Conservation (phyloP, 2,888 invertebrate genomes). For the Trissonchulus latispiculum region DNA sequence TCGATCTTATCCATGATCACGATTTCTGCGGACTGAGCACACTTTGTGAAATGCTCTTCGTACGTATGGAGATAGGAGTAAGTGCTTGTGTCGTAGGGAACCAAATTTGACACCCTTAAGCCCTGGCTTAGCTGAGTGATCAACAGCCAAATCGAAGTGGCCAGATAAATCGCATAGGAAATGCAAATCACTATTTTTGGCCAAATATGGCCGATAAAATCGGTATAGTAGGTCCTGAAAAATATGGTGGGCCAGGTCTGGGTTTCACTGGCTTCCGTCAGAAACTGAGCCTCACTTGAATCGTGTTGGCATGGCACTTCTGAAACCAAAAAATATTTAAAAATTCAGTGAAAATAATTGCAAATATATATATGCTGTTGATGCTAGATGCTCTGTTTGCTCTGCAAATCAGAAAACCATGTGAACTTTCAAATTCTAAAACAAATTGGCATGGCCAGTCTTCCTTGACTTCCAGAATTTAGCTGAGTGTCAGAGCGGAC, state of each 20-base stretch:
- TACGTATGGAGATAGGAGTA: conserved; percentile 79
- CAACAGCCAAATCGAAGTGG: conserved; percentile 63
- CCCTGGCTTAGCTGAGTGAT: conserved; percentile 59
- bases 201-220: background rate
- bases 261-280: no score
- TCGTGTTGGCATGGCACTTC: no score
- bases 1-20: conserved; percentile 65
- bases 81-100: conserved; percentile 76
- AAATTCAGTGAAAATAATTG: no score
- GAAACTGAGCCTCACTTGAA: no score
- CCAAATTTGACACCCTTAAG: conserved; percentile 70
- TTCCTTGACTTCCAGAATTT: no score
- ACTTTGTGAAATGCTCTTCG: conserved; percentile 62
- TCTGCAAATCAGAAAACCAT: no score
- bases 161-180: conserved; percentile 63
- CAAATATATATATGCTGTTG: no score
- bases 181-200: conserved; percentile 54
- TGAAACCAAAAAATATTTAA: no score
- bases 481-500: no score
- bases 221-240: conserved; percentile 23
- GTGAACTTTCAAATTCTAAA: no score
- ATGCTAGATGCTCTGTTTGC: no score
- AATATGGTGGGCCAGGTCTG: conserved; percentile 20
- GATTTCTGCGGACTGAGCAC: conserved; percentile 57
- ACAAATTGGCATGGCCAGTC: no score